Evolutionary conservation across 2,113 vertebrate species (phyloP).

Genomic region (Syngnathoides biaculeatus): DNA sequence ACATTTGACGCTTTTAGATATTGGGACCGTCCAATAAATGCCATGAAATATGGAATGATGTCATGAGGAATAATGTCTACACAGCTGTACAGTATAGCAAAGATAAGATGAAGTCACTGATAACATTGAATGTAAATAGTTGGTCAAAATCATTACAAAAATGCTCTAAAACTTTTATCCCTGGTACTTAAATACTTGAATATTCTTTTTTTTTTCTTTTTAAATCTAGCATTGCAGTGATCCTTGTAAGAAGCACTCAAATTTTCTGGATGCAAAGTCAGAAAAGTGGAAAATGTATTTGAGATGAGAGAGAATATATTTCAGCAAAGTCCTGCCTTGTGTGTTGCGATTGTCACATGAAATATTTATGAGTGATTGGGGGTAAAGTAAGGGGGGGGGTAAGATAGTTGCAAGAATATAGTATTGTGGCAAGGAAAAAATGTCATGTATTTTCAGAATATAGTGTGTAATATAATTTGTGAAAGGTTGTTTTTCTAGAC

Average conservation of each 20-base stretch:
- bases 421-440: no score
- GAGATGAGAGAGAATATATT: slow-evolving; percentile 14
- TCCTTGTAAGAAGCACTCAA: slow-evolving; percentile 12
- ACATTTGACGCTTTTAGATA: not conserved
- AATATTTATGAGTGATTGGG: not conserved
- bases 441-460: no score
- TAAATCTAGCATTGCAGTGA: slow-evolving; percentile 17
- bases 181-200: slow-evolving; percentile 29
- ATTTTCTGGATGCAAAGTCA: slow-evolving; percentile 16
- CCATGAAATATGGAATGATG: not conserved
- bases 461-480: no score
- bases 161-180: not conserved
- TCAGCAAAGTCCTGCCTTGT: not conserved
- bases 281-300: slow-evolving; percentile 15
- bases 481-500: no score
- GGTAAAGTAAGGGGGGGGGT: no score
- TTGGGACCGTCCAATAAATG: not conserved
- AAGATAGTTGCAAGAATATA: not conserved
- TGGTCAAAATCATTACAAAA: not conserved
- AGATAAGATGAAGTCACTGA: no score
- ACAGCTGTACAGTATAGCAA: not conserved
- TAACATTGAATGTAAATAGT: not conserved
- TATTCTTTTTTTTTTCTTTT: slow-evolving; percentile 32
- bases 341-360: not conserved
- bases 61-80: no score